phyloP scores from a whole-genome alignment of 1,140 invertebrate genomes.

The Heliconius hermathena region DNA sequence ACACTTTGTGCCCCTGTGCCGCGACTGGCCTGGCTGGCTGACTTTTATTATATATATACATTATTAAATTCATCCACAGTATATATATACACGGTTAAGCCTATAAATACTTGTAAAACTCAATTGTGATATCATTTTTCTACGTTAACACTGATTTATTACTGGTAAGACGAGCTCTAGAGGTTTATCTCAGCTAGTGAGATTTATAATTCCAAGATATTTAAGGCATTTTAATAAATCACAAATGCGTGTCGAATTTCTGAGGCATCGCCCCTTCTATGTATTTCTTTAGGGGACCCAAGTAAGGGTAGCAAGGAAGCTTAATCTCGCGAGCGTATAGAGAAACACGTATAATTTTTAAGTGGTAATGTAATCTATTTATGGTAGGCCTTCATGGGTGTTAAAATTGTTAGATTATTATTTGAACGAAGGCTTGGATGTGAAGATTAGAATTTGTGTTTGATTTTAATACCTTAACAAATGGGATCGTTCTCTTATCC shows the following conservation, averaged over 20 bases:
- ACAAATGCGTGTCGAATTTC: constrained; percentile 76
- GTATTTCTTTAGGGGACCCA: constrained; percentile 47
- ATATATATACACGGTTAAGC: neutral
- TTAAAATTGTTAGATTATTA: constrained; percentile 33
- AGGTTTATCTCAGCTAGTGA: constrained; percentile 24
- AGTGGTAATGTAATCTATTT: constrained; percentile 36
- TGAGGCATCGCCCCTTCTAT: constrained; percentile 55
- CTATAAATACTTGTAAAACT: constrained; percentile 10
- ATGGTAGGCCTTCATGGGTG: constrained; percentile 24
- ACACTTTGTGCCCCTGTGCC: no score
- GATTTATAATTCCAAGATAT: constrained; percentile 46
- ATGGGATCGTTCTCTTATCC: neutral
- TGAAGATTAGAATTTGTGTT: neutral
- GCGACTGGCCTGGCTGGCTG: no score
- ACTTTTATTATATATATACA: no score
- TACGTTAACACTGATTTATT: constrained; percentile 73
- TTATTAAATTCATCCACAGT: no score
- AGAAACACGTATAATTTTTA: constrained; percentile 61
- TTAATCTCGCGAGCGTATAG: constrained; percentile 64
- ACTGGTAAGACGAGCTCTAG: constrained; percentile 65
- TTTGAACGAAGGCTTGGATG: constrained; percentile 13
- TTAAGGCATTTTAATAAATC: constrained; percentile 78
- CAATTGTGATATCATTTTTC: constrained; percentile 54
- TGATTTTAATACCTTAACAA: neutral
- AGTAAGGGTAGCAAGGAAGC: constrained; percentile 51